Evolutionary conservation across 2,113 vertebrate genomes (phyloP).

Genomic region (Marcusenius ussheri): DNA sequence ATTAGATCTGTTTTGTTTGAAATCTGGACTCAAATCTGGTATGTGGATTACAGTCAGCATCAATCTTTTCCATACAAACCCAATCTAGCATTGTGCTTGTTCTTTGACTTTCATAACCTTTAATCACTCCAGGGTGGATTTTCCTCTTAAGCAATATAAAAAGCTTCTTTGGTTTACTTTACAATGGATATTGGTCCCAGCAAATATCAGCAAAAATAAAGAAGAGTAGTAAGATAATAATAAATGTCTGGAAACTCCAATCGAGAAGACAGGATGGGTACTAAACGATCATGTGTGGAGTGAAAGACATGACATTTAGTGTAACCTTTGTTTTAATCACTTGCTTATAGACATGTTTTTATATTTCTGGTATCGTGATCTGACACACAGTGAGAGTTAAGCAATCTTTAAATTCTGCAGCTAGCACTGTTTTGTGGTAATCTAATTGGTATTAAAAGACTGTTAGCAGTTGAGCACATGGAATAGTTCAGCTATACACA

Average conservation of each 20-base stretch:
- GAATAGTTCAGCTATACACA: neutral
- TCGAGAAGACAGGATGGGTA: neutral
- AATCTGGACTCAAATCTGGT: neutral
- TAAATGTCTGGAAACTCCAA: neutral
- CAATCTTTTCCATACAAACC: neutral
- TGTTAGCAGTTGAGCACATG: neutral
- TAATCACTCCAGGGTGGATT: neutral
- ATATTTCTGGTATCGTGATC: neutral
- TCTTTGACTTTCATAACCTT: neutral
- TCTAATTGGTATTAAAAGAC: neutral
- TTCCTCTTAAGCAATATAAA: neutral
- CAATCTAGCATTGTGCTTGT: neutral
- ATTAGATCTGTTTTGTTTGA: neutral
- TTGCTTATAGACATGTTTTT: neutral
- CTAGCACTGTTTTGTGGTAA: neutral
- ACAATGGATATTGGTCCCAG: neutral
- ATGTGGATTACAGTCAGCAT: neutral
- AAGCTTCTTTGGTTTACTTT: neutral
- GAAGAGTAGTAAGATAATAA: neutral
- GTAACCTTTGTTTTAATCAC: neutral
- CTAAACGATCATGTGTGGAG: neutral
- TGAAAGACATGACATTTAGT: neutral
- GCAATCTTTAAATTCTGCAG: neutral
- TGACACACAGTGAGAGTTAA: neutral
- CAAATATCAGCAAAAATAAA: neutral